Evolutionary conservation across 1,140 invertebrate species (phyloP).

Genomic region (Drosophila malerkotliana): DNA sequence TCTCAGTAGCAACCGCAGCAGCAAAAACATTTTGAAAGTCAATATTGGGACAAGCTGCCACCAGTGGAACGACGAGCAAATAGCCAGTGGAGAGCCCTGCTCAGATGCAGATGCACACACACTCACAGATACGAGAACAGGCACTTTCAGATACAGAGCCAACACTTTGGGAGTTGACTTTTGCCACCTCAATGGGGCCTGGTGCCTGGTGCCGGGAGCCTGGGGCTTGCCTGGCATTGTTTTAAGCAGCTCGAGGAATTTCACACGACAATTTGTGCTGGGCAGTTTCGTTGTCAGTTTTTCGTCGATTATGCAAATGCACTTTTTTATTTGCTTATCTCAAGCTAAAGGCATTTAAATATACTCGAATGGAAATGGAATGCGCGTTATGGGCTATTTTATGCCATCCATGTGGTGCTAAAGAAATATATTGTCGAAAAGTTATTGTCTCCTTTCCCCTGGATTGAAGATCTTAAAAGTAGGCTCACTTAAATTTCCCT

Average conservation of each 20-base stretch:
- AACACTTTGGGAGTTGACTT: slow-evolving; percentile 66
- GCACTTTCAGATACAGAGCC: slow-evolving; percentile 23
- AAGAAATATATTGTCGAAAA: neutral
- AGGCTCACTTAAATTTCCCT: neutral
- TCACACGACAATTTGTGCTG: slow-evolving; percentile 49
- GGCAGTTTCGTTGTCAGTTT: slow-evolving; percentile 10
- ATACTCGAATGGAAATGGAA: neutral
- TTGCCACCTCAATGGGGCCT: slow-evolving; percentile 51
- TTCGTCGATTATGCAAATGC: slow-evolving; percentile 34
- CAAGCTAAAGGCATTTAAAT: slow-evolving; percentile 3
- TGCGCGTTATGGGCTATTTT: neutral
- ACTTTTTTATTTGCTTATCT: neutral
- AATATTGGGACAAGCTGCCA: slow-evolving; percentile 66
- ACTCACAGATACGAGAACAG: slow-evolving; percentile 13
- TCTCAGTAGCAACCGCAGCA: slow-evolving; percentile 49
- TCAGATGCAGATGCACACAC: slow-evolving; percentile 27
- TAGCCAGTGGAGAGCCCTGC: slow-evolving; percentile 37
- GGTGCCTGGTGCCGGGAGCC: slow-evolving; percentile 2
- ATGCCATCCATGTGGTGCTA: neutral
- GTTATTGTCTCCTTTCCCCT: neutral
- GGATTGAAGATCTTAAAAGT: too few relatives aligned
- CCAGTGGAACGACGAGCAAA: slow-evolving; percentile 59
- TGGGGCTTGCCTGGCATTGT: slow-evolving; percentile 20
- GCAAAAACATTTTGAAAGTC: slow-evolving; percentile 71
- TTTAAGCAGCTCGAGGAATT: slow-evolving; percentile 52